A percentile compares a stretch with the other conserved stretches of the same genome.
phyloP scores from a whole-genome alignment of 2,113 vertebrate genomes.

The Salvelinus namaycush region DNA sequence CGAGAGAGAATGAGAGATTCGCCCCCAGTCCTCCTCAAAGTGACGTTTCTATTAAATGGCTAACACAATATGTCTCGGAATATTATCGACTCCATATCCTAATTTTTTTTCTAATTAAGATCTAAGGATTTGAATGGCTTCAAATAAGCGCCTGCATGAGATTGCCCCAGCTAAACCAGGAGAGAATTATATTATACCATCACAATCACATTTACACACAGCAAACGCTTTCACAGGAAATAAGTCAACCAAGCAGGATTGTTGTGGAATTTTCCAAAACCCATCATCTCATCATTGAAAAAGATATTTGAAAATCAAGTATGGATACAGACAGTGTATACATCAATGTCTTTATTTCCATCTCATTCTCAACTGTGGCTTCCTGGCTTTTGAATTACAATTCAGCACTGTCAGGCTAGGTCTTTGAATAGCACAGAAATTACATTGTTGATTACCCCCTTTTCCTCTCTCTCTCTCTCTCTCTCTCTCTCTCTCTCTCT shows the following conservation, averaged over 20 bases:
- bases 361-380: not conserved
- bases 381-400: conserved; percentile 38
- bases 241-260: conserved; percentile 9
- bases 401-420: not conserved
- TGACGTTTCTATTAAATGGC: conserved; percentile 71
- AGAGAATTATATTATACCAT: conserved; percentile 23
- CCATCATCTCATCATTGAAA: not conserved
- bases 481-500: not conserved
- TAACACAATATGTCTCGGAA: conserved; percentile 50
- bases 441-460: not conserved
- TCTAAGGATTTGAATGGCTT: conserved; percentile 49
- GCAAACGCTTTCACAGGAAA: conserved; percentile 18
- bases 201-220: not conserved
- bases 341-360: not conserved
- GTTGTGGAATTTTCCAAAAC: not conserved
- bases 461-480: conserved; percentile 11
- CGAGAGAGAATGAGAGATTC: conserved; percentile 1
- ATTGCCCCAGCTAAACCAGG: conserved; percentile 20
- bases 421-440: conserved; percentile 8
- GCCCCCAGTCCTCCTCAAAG: conserved; percentile 33
- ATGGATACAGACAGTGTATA: not conserved
- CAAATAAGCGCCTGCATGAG: conserved; percentile 21
- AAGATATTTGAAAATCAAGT: not conserved
- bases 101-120: conserved; percentile 14
- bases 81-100: conserved; percentile 62